A percentile compares a stretch with the other conserved stretches of the same genome.
Conservation (phyloP, 2,113 vertebrate species). For the Callorhinus ursinus region DNA sequence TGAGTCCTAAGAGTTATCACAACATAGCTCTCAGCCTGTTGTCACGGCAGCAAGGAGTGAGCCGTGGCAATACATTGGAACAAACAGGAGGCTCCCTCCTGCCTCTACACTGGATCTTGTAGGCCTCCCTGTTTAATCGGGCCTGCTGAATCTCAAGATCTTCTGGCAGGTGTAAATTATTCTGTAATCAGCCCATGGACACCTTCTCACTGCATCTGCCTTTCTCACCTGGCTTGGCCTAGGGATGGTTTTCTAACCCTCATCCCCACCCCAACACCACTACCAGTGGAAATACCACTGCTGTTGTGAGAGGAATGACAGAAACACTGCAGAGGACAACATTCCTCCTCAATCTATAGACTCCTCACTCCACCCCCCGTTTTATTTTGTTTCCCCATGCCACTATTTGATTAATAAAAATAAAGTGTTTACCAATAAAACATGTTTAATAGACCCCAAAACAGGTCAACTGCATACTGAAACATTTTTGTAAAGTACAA, state of each 20-base stretch:
- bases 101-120: not conserved
- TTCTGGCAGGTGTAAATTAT: conserved; percentile 3
- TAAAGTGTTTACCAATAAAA: not conserved
- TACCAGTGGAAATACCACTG: not conserved
- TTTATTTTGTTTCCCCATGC: not conserved
- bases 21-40: not conserved
- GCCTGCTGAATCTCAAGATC: not conserved
- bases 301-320: not conserved
- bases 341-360: not conserved
- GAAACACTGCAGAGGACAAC: not conserved
- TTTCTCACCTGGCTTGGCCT: not conserved
- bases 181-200: not conserved
- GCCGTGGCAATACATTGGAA: not conserved
- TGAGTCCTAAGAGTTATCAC: not conserved
- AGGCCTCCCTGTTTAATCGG: not conserved
- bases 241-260: not conserved
- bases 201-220: not conserved
- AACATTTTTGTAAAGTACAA: not conserved
- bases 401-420: not conserved
- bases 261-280: not conserved
- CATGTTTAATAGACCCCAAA: not conserved
- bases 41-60: not conserved
- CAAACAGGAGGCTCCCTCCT: not conserved
- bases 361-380: not conserved
- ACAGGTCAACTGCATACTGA: not conserved